Evolutionary conservation across 2,888 invertebrate genomes (phyloP), one percentile per base, ranked within the genome.

Genomic region (Oxystoma pomonae): DNA sequence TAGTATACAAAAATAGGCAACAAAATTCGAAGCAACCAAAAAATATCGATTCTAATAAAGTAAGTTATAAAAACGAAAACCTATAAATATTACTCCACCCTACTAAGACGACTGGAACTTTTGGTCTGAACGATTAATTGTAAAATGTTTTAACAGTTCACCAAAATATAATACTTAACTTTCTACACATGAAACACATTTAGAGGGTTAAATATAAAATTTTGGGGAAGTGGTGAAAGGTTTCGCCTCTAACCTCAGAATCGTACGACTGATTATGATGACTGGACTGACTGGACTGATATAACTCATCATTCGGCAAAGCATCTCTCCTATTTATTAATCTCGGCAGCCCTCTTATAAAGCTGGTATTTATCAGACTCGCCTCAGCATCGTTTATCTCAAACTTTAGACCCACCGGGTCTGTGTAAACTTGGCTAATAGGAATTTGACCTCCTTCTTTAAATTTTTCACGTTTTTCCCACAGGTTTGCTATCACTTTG

Each of bases 401-500:
- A 69, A 90, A 88, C 72, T 88, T 87, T 52, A 93, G 80, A 1
- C 92, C 93, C 9, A 96, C 91, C 9, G 97, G 97, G 82, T 97
- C 97, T 67, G 93, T 92, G 71, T 94, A 90, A 69, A 92, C 92
- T 67, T 90, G 90, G 68, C 95, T 89, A 68, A 92, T 90, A 55
- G 96, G 96, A 55, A 96, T 84, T 12, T 92, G 84, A 5, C 94
- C 94, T 69, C 90, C 90, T 74, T 89, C 89, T 69, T 91, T 90
- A 73, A 94, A 88, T 74, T 92, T 91, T 72, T 91, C 90, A 53
- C 95, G 86, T 63, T 94, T 92, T 0, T 92, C 90, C 83, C 92
- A 97, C 0, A 94, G 94, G 77, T 93, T 91, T 18, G 95, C 92
- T 62, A 97, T 96, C 57, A 96, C 87, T 81, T 93, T 92, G 80